Base-by-base conservation (phyloP, 1,140 invertebrate genomes). In the Colletes latitarsis region DNA sequence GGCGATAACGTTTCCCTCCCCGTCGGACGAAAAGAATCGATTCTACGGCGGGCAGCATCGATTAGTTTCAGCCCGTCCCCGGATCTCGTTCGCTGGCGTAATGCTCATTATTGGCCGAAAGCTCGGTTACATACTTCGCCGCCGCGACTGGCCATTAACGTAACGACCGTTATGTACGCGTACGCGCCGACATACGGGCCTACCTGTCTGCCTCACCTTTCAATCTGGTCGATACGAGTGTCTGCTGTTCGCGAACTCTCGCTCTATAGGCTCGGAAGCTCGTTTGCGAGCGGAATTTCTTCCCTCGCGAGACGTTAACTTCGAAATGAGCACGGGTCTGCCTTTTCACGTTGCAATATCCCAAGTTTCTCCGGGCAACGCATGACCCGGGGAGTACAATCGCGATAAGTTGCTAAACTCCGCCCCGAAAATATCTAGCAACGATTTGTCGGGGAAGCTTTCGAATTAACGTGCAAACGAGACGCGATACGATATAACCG, bases 161-260 rank as follows among this genome's bases (percentile, higher is more conserved):
- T 81, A 86, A 87, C 81, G 77, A 86, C 64, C 71, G 74, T 86
- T 86, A 87, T 77, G 77, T 68, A 73, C 68, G 62, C 74, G 53
- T 71, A 41, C 69, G 9, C 58, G 21, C 41, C 78, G 63, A 53
- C 63, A 55, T 71, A 55, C 58, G 53, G 30, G 43, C 57, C 30
- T 81, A 84, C 74, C 63, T 85, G 81, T 86, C 72, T 57, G 68
- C 55, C 66, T 83, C 69, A 74, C 72, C 82, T 86, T 86, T 81
- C 81, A 73, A 83, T 86, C 68, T 70, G 72, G 49, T 86, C 81
- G 81, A 86, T 86, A 86, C 71, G 70, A 66, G 72, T 60, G 82
- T 86, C 71, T 67, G 71, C 41, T 39, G 8, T 49, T 10, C 17
- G 53, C 55, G 41, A 43, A n/a, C 17, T 52, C 15, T 66, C 55